Base-by-base conservation (phyloP, 2,888 invertebrate genomes). In the Andricus quercusramuli region DNA sequence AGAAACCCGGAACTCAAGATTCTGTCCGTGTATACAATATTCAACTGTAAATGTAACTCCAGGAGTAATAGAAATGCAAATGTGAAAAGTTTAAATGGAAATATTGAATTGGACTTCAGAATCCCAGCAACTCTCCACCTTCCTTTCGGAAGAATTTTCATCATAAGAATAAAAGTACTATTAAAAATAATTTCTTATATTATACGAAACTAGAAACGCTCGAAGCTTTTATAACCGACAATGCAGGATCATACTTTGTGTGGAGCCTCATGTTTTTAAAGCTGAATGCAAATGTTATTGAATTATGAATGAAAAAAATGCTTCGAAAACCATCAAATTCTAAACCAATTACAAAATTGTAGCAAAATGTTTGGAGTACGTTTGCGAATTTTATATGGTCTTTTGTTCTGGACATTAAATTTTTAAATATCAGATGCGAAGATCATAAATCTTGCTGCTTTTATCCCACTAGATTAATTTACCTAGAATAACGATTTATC, bases 51-150 rank as follows among this genome's bases (percentile, higher is more conserved):
- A 70, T 51, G 25, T 51, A 70, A 70, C 47, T 25, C 29, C 20
- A 13, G 47, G 51, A 70, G 51, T 56, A 56, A 51, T 74, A 56
- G 32, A 74, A 25, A 74, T 74, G 70, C 70, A 74, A 56, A 56
- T 56, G 29, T 51, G 32, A 51, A 74, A 51, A 74, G 51, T 74
- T 74, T 56, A 29, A 74, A 74, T 56, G 70, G 70, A 74, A 74
- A 74, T 74, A 74, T 74, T 74, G 70, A 51, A 51, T 56, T 25
- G 41, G 11, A 74, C 8, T 13, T 20, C 11, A 20, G 47, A 70
- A 74, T 20, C 25, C 6, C 29, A 29, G 29, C 51, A 51, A 74
- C 32, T 74, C 11, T 29, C 6, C 29, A 47, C 20, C n/a, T 51
- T 32, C 22, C 17, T 17, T 6, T 29, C 22, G 6, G 5, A 15